These are phyloP conservation scores for Lordiphosa mommai DNA, from an alignment of 1,140 invertebrate genomes.

Conservation along the genomic window DNA sequence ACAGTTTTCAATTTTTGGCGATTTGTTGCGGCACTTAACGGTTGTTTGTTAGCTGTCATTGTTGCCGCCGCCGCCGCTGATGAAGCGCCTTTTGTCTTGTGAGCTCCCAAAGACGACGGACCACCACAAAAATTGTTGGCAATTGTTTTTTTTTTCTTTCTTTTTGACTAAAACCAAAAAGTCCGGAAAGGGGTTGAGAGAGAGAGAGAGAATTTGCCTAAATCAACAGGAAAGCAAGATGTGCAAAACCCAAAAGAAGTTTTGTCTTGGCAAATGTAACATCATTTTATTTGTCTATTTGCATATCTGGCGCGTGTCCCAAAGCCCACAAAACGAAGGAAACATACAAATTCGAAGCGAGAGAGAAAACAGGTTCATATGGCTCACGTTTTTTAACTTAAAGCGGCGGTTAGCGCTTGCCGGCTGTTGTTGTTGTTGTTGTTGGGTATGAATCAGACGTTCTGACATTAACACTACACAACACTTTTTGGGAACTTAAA, in stretches of 20 bases:
- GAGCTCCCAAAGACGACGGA: not conserved
- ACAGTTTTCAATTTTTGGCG: conserved; percentile 77
- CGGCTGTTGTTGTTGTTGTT: not conserved
- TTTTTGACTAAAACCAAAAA: conserved; percentile 34
- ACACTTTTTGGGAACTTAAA: too few relatives aligned
- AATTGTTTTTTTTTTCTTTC: not conserved
- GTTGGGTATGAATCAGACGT: not conserved
- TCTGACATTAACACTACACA: too few relatives aligned
- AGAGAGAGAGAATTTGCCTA: conserved; percentile 55
- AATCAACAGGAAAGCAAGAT: conserved; percentile 55
- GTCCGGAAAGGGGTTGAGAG: too few relatives aligned
- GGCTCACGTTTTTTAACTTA: conserved; percentile 35
- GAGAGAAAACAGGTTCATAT: conserved; percentile 12
- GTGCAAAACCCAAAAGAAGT: conserved; percentile 26
- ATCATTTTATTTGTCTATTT: conserved; percentile 45
- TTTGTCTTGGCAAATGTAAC: conserved; percentile 51
- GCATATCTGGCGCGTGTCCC: conserved; percentile 58
- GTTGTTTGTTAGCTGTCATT: conserved; percentile 76
- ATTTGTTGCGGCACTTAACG: conserved; percentile 77
- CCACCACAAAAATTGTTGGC: not conserved
- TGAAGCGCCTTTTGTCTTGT: conserved; percentile 63
- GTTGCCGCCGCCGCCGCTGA: conserved; percentile 71
- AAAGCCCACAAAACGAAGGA: not conserved
- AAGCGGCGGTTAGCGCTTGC: conserved; percentile 2
- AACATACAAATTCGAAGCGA: not conserved